These are phyloP conservation scores for Araneus ventricosus DNA, from an alignment of 1,140 invertebrate species.

Conservation along the genomic window DNA sequence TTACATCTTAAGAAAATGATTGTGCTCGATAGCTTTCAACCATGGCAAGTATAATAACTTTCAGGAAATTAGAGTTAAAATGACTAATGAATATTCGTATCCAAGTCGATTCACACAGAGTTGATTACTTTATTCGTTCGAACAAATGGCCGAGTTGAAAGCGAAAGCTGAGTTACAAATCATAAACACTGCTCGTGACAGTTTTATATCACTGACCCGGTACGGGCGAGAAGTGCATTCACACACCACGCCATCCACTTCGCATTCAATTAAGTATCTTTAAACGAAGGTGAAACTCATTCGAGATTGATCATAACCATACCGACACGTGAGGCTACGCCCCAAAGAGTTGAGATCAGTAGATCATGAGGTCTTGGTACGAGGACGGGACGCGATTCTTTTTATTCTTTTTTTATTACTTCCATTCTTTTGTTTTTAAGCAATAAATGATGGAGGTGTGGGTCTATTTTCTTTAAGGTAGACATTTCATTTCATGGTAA, in stretches of 20 bases:
- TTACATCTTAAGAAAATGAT: too few species aligned
- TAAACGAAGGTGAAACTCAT: neutral
- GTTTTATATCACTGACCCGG: conserved; percentile 11
- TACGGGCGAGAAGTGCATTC: neutral
- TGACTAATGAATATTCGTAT: too few species aligned
- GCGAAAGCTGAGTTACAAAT: neutral
- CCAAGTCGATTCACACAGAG: neutral
- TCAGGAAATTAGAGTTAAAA: too few species aligned
- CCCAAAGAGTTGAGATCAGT: neutral
- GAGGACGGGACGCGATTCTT: neutral
- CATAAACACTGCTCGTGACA: neutral
- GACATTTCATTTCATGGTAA: neutral
- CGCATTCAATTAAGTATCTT: neutral
- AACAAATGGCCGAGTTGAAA: neutral
- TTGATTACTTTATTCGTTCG: neutral
- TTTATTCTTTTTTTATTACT: neutral
- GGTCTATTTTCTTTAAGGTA: neutral
- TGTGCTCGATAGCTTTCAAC: too few species aligned
- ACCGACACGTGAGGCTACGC: neutral
- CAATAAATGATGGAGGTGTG: neutral
- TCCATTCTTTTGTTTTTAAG: neutral
- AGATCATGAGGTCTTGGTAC: neutral
- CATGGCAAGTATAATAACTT: too few species aligned
- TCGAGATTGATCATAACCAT: neutral
- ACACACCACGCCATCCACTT: neutral